Percentiles rank a stretch among this genome's conserved stretches.
Evolutionary conservation across 2,113 vertebrate genomes (phyloP).

Genomic region (Muntiacus muntjak): DNA sequence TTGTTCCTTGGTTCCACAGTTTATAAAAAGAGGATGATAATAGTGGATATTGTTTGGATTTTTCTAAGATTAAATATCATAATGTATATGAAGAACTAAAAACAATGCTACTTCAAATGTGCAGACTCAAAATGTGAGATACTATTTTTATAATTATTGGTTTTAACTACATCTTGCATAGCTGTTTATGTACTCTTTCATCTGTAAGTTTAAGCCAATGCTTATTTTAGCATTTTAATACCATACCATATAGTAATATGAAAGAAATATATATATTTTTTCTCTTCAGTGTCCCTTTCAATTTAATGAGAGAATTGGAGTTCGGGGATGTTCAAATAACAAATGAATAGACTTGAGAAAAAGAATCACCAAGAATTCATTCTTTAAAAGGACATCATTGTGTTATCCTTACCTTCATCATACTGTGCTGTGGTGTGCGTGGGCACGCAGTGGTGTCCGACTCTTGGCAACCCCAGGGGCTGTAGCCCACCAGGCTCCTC

Average conservation of each 20-base stretch:
- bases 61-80: neutral
- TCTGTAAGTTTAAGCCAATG: neutral
- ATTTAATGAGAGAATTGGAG: neutral
- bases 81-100: neutral
- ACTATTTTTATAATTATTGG: neutral
- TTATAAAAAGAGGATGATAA: neutral
- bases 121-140: neutral
- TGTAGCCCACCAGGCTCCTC: neutral
- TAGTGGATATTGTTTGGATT: neutral
- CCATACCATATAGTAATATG: neutral
- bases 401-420: neutral
- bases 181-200: neutral
- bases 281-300: neutral
- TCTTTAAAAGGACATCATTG: neutral
- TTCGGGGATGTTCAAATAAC: neutral
- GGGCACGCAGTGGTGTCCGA: neutral
- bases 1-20: neutral
- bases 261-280: neutral
- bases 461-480: neutral
- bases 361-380: neutral
- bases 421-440: neutral
- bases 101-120: neutral
- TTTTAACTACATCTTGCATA: neutral
- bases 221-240: neutral
- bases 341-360: neutral